Base-by-base conservation (phyloP, 2,888 invertebrate genomes). In the Nysson spinosus region DNA sequence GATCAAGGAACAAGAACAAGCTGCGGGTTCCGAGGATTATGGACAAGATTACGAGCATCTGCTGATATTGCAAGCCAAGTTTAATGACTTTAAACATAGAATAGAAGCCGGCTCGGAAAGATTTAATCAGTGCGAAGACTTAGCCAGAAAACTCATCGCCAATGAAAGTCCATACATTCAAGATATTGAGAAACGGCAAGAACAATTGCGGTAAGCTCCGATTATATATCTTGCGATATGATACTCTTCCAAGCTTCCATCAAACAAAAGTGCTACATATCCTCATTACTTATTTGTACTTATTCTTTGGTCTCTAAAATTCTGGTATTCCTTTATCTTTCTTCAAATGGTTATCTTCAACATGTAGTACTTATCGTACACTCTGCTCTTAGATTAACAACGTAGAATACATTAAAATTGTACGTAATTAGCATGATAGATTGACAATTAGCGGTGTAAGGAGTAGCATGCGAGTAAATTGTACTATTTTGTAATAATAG, bases 41-140 rank as follows among this genome's bases (percentile, higher is more conserved):
- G 98, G 98, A 0, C 95, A 95, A 85, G 98, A 98, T 86, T 97
- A 94, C 80, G 96, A 97, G 80, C 97, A 97, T 88, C 87, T 97
- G 46, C 85, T 95, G 88, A 93, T 95, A 78, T 88, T 97, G 22
- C 93, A 95, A 84, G 93, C 93, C 26, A 97, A 97, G 86, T 98
- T 97, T 86, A 96, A 97, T 73, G 97, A 98, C 84, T 93, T 98
- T 49, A 96, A 96, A 64, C 95, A 95, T 83, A 91, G 94, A 40
- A 95, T 98, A 3, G 96, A 97, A 83, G 93, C 95, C 16, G 97
- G 96, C 0, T 93, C 95, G 0, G 97, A 97, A 83, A 89, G 97
- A 56, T 97, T 97, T 85, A 94, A 93, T 83, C 95, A 95, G 83
- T 96, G 97, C 84, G 96, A 97, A 87, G 93, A 94, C 67, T 88